Evolutionary conservation across 1,140 invertebrate genomes (phyloP).

Genomic region (Drosophila pachea): DNA sequence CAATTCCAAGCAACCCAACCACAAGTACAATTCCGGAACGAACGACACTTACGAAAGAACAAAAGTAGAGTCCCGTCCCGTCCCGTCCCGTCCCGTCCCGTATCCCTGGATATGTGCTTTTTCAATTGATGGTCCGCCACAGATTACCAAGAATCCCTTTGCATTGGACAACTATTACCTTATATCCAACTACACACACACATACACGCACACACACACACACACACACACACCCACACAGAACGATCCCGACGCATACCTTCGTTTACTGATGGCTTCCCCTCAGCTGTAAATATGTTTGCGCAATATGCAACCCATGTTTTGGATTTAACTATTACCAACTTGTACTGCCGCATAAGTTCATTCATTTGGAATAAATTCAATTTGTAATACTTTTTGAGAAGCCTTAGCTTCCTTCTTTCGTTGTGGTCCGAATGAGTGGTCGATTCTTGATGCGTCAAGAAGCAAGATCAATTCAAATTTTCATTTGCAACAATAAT

Average conservation of each 20-base stretch:
- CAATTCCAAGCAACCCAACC: slow-evolving; percentile 23
- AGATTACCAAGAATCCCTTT: slow-evolving; percentile 20
- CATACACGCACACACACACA: slow-evolving; percentile 3
- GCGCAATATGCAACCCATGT: slow-evolving; percentile 70
- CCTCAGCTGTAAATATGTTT: slow-evolving; percentile 75
- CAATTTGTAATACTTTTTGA: slow-evolving; percentile 1
- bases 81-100: no score
- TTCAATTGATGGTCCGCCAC: slow-evolving; percentile 55
- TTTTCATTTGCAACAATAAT: slow-evolving; percentile 1
- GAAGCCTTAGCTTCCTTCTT: no score
- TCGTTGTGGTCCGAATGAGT: neutral
- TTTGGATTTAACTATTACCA: slow-evolving; percentile 50
- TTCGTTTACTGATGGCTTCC: slow-evolving; percentile 49
- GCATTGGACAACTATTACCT: slow-evolving; percentile 1
- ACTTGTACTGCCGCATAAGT: slow-evolving; percentile 21
- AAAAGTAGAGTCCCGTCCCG: slow-evolving; percentile 25
- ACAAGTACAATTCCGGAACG: slow-evolving; percentile 27
- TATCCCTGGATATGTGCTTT: slow-evolving; percentile 58
- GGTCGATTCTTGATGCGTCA: neutral
- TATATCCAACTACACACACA: slow-evolving; percentile 14
- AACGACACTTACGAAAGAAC: no score
- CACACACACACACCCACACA: slow-evolving; percentile 8
- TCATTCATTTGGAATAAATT: slow-evolving; percentile 1
- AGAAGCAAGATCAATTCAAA: slow-evolving; percentile 1
- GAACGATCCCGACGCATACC: slow-evolving; percentile 35